Conservation (phyloP, 2,797 vertebrate species). For the Iguana delicatissima region DNA sequence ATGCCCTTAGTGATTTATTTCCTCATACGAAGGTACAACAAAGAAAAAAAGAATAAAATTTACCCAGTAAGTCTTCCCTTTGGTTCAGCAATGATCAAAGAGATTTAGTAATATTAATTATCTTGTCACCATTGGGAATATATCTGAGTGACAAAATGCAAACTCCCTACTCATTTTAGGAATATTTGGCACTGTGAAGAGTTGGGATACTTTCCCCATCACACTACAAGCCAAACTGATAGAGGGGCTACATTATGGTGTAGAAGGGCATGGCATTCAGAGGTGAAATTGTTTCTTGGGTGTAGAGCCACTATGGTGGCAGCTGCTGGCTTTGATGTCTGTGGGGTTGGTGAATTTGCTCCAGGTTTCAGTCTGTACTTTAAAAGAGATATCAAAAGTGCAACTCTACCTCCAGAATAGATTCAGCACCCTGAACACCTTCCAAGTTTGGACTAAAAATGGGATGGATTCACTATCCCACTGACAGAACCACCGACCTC, state of each 20-base stretch:
- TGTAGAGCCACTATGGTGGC: not conserved
- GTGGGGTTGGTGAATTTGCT: too few relatives aligned
- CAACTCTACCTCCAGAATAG: too few relatives aligned
- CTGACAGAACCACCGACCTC: too few relatives aligned
- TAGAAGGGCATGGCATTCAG: not conserved
- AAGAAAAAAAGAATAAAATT: not conserved
- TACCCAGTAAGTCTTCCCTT: not conserved
- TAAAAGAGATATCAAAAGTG: too few relatives aligned
- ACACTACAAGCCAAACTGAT: not conserved
- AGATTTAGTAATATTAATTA: not conserved
- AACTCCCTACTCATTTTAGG: not conserved
- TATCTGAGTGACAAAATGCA: slow-evolving; percentile 1
- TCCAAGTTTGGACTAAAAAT: too few relatives aligned
- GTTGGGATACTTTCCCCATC: not conserved
- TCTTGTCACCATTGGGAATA: not conserved
- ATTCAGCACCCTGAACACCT: too few relatives aligned
- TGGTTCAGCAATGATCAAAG: not conserved
- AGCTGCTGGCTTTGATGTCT: not conserved
- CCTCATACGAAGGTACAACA: not conserved
- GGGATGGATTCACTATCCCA: too few relatives aligned
- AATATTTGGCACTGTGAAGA: not conserved
- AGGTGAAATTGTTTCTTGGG: not conserved
- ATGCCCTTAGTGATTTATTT: slow-evolving; percentile 6
- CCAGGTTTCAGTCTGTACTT: too few relatives aligned
- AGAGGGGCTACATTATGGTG: not conserved